Conservation (phyloP, 35 echinoderm and acorn worm species). For the Ptychodera flava region DNA sequence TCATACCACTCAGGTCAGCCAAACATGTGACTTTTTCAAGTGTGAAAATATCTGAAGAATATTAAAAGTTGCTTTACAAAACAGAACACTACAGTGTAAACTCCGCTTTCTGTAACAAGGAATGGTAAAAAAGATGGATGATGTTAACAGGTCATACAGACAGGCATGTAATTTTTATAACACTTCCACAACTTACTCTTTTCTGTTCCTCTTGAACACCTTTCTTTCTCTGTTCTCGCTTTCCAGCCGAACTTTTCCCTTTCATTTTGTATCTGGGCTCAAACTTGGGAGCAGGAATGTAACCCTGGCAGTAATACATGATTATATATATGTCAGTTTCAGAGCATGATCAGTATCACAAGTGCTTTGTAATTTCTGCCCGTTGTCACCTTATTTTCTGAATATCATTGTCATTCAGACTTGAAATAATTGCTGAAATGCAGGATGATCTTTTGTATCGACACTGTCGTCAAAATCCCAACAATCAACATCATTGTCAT, state of each 20-base stretch:
- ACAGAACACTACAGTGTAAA: too few species aligned
- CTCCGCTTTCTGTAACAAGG: too few species aligned
- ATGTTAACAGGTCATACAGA: background rate
- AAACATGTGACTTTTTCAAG: too few species aligned
- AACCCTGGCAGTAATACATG: conserved; percentile 19
- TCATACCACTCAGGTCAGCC: too few species aligned
- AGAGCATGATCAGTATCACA: too few species aligned
- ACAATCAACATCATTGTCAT: too few species aligned
- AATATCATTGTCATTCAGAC: background rate
- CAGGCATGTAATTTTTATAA: too few species aligned
- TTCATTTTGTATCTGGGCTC: conserved; percentile 66
- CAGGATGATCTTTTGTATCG: background rate
- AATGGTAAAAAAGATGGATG: background rate
- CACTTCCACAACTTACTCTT: conserved; percentile 60
- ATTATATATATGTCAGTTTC: background rate
- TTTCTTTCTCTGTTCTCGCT: conserved; percentile 64
- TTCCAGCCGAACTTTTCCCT: conserved; percentile 64
- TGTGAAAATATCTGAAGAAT: too few species aligned
- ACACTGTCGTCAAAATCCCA: background rate
- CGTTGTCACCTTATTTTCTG: too few species aligned
- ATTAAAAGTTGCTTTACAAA: too few species aligned
- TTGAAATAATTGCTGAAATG: background rate
- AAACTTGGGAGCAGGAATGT: conserved; percentile 35
- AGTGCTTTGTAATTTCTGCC: too few species aligned
- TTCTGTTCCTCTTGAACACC: conserved; percentile 45